Evolutionary conservation across 2,888 invertebrate genomes (phyloP).

Genomic region (Podabrus alpinus): DNA sequence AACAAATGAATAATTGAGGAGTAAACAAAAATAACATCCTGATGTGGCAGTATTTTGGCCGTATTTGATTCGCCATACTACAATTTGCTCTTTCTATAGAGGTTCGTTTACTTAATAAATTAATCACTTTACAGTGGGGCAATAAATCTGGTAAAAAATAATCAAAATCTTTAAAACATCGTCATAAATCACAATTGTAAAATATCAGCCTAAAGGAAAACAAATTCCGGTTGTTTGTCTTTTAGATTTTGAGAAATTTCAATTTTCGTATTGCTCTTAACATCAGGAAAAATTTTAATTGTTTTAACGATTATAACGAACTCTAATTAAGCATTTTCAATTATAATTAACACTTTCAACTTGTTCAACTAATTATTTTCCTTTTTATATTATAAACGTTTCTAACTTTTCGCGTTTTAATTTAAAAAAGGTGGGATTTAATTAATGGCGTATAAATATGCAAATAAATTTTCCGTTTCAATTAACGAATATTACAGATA

Average conservation of each 20-base stretch:
- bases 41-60: neutral
- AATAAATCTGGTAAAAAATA: neutral
- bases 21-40: neutral
- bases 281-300: neutral
- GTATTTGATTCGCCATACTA: neutral
- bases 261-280: neutral
- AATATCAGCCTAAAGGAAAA: neutral
- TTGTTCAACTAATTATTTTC: neutral
- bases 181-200: neutral
- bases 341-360: neutral
- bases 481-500: neutral
- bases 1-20: neutral
- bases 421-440: neutral
- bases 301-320: neutral
- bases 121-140: neutral
- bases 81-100: neutral
- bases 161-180: neutral
- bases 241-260: neutral
- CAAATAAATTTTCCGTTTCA: neutral
- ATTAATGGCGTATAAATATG: neutral
- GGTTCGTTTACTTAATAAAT: neutral
- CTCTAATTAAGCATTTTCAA: neutral
- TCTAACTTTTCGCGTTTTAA: neutral
- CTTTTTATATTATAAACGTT: neutral
- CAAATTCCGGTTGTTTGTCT: neutral